These are phyloP conservation scores for Danio rerio DNA, from an alignment of 2,113 vertebrate species.

Conservation along the genomic window DNA sequence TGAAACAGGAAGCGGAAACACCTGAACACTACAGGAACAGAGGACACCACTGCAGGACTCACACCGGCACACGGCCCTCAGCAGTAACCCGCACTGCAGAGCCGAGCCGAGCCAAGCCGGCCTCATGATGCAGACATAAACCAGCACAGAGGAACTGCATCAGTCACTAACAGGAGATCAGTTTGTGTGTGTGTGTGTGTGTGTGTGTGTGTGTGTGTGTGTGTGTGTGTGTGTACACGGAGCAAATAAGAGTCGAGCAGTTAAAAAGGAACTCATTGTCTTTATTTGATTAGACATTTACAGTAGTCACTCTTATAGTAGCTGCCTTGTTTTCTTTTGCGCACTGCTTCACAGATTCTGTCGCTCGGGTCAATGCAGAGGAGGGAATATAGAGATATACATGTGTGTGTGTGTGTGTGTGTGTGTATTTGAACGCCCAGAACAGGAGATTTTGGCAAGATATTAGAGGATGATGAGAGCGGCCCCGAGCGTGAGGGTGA, in stretches of 20 bases:
- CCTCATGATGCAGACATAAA: too few relatives aligned
- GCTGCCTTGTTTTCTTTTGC: slow-evolving; percentile 77
- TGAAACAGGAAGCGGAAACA: too few relatives aligned
- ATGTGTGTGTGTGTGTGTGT: too few relatives aligned
- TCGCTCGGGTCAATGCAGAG: slow-evolving; percentile 72
- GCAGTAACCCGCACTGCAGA: too few relatives aligned
- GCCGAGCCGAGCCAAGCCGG: too few relatives aligned
- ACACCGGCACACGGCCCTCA: too few relatives aligned
- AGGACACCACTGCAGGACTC: too few relatives aligned
- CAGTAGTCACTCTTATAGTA: slow-evolving; percentile 82
- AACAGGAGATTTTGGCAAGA: slow-evolving; percentile 76
- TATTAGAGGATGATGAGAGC: slow-evolving; percentile 57
- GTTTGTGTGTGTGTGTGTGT: too few relatives aligned
- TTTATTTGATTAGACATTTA: slow-evolving; percentile 79
- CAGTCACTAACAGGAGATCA: too few relatives aligned
- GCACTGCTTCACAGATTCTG: slow-evolving; percentile 69
- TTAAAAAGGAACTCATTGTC: slow-evolving; percentile 77
- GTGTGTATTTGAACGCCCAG: slow-evolving; percentile 63
- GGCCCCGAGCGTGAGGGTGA: slow-evolving; percentile 65
- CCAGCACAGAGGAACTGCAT: too few relatives aligned
- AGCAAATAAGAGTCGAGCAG: background rate
- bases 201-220: too few relatives aligned
- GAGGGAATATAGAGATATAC: slow-evolving; percentile 62
- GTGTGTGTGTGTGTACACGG: background rate
- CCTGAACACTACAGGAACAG: too few relatives aligned